Conservation (phyloP, 2,888 invertebrate species). For the Phengaris arion region DNA sequence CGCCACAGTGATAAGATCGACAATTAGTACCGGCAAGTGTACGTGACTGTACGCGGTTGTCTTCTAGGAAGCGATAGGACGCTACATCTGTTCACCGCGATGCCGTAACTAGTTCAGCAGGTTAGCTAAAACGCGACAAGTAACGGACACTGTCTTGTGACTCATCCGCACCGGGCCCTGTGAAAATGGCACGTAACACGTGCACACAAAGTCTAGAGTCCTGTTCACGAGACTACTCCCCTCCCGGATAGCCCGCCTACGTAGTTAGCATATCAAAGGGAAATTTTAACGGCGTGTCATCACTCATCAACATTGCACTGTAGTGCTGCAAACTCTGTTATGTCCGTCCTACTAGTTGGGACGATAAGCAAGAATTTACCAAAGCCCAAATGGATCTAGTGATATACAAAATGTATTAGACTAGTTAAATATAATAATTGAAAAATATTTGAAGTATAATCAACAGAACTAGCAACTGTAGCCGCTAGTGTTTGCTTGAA, state of each 20-base stretch:
- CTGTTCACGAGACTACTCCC: not conserved
- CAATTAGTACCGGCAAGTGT: too few species aligned
- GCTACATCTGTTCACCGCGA: not conserved
- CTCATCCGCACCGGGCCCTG: not conserved
- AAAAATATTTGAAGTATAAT: too few species aligned
- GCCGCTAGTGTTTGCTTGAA: too few species aligned
- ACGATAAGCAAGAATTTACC: too few species aligned
- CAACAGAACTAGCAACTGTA: too few species aligned
- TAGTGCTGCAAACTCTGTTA: not conserved
- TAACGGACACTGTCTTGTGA: slow-evolving; percentile 4
- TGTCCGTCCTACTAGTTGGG: not conserved
- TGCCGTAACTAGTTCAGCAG: slow-evolving; percentile 7
- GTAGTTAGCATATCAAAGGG: slow-evolving; percentile 7
- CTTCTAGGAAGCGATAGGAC: slow-evolving; percentile 5
- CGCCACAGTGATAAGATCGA: not conserved
- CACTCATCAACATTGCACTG: not conserved
- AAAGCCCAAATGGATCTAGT: too few species aligned
- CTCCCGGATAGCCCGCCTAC: slow-evolving; percentile 19
- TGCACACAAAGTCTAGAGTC: not conserved
- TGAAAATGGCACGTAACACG: not conserved
- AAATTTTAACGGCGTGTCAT: slow-evolving; percentile 15
- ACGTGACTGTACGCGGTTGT: not conserved
- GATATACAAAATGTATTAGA: too few species aligned
- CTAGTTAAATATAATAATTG: too few species aligned
- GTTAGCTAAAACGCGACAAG: slow-evolving; percentile 6